Evolutionary conservation across 2,113 vertebrate genomes (phyloP).

Genomic region (Azemiops feae): DNA sequence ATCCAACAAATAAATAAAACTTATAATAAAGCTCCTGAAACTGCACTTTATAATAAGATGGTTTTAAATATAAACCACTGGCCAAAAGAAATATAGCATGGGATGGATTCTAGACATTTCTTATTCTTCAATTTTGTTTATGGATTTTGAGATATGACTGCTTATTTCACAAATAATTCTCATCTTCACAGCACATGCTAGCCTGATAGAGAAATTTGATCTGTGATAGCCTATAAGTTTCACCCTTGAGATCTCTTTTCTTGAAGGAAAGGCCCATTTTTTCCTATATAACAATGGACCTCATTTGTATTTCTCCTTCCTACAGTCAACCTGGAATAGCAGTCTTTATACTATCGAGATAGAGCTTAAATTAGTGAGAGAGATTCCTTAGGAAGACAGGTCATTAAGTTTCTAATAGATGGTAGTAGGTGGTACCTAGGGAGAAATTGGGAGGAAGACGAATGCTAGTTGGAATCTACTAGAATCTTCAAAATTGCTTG

Average conservation of each 20-base stretch:
- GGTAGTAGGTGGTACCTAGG: background rate
- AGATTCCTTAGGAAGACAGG: background rate
- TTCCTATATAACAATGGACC: background rate
- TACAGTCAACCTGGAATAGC: background rate
- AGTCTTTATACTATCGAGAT: background rate
- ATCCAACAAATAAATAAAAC: slow-evolving; percentile 9
- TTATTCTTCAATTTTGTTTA: background rate
- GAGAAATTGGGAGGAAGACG: background rate
- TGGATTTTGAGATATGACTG: background rate
- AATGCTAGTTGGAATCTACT: background rate
- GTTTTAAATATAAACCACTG: slow-evolving; percentile 38
- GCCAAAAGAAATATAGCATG: slow-evolving; percentile 27
- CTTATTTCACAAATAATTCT: background rate
- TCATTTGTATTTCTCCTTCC: background rate
- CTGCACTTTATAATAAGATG: slow-evolving; percentile 27
- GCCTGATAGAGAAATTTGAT: background rate
- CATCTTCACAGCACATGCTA: background rate
- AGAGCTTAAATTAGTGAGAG: background rate
- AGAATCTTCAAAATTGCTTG: background rate
- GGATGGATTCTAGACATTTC: slow-evolving; percentile 13
- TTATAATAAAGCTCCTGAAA: slow-evolving; percentile 40
- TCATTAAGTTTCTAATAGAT: background rate
- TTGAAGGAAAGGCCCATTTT: background rate
- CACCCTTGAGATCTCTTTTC: background rate
- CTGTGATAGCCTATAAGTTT: background rate